Base-by-base conservation (phyloP, 1,140 invertebrate species). In the Zaprionus gabonicus region DNA sequence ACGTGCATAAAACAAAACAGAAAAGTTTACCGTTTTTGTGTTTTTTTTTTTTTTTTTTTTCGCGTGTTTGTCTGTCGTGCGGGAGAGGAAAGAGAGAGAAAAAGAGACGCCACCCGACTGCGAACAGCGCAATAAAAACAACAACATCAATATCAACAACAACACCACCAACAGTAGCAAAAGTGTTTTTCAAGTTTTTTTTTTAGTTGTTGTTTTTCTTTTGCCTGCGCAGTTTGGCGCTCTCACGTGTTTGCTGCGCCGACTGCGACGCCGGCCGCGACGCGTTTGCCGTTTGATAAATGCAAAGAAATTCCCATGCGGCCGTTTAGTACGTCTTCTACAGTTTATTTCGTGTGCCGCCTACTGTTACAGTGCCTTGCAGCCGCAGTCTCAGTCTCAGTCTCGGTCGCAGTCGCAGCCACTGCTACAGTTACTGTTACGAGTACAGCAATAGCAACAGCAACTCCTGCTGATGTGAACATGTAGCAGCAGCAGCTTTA, bases 251-350 rank as follows among this genome's bases (percentile, higher is more conserved):
- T 59, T 71, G 67, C 76, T 46, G 71, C 76, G 76, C 63, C 51
- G 70, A 71, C 79, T 75, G 71, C 79, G 72, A 68, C 68, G 58
- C 46, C 75, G 28, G 34, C 62, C 20, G 66, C 65, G 69, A 20
- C 38, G 69, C 46, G 20, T 57, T 68, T n/a, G 51, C 59, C 44
- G 34, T 78, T 87, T 78, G 71, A 76, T 85, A 81, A 81, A 81
- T 76, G 84, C 66, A 78, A 75, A 84, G 72, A 85, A 81, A 88
- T 90, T 88, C 85, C 85, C 85, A 90, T 76, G 85, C 78, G 86
- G 64, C 81, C 72, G 79, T 81, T 88, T 88, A 74, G 63, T 75
- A 80, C 69, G 74, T 85, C 82, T 66, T 80, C 76, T 72, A 64
- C 69, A 62, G 76, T 38, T 73, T 78, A 62, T 78, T 78, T 74